A percentile compares a stretch with the other conserved stretches of the same genome.
Evolutionary conservation across 1,140 invertebrate species (phyloP).

Genomic region (Lordiphosa mommai): DNA sequence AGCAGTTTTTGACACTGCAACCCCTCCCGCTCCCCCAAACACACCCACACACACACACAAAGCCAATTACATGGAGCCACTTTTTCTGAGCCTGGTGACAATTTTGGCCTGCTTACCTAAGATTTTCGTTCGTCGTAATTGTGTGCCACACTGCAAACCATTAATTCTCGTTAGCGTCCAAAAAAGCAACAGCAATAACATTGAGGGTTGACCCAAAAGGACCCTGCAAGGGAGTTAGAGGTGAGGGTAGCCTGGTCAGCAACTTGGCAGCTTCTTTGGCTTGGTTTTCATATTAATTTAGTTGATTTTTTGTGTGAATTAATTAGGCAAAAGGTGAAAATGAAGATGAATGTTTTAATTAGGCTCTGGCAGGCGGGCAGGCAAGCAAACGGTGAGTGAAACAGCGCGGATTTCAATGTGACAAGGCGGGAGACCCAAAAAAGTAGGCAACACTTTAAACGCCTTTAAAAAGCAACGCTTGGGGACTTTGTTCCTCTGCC

Average conservation of each 20-base stretch:
- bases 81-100: conserved; percentile 64
- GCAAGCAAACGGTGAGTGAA: conserved; percentile 22
- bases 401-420: conserved; percentile 69
- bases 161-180: conserved; percentile 79
- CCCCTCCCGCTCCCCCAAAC: neutral
- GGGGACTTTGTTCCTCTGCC: neutral
- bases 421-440: conserved; percentile 21
- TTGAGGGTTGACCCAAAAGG: conserved; percentile 10
- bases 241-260: conserved; percentile 47
- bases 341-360: conserved; percentile 80
- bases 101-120: conserved; percentile 72
- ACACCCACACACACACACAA: conserved; percentile 26
- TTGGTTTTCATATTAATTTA: conserved; percentile 77
- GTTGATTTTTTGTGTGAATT: conserved; percentile 78
- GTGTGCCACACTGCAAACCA: conserved; percentile 79
- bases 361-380: conserved; percentile 32
- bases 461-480: conserved; percentile 49
- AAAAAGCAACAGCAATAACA: conserved; percentile 43
- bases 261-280: conserved; percentile 71
- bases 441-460: conserved; percentile 46
- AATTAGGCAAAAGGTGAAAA: conserved; percentile 80
- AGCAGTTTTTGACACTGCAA: conserved; percentile 72
- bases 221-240: neutral
- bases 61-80: conserved; percentile 67
- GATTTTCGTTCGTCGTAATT: conserved; percentile 74